Conservation (phyloP, 2,113 vertebrate genomes). For the Athene noctua region DNA sequence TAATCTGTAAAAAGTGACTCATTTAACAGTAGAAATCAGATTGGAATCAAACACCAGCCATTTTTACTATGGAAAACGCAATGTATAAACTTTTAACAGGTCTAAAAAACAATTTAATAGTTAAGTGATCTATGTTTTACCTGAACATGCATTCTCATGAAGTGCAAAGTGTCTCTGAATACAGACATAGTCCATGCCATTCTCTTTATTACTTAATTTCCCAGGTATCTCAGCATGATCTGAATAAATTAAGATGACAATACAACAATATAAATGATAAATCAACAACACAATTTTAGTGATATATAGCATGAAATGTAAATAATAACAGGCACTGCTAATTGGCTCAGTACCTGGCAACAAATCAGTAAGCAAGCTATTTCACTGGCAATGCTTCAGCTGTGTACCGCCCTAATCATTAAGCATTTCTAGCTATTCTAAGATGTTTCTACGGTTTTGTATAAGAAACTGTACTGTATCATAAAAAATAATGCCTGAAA, state of each 20-base stretch:
- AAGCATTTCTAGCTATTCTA: conserved; percentile 67
- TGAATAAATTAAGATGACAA: conserved; percentile 91
- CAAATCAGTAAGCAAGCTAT: conserved; percentile 76
- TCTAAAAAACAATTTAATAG: conserved; percentile 67
- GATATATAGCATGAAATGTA: conserved; percentile 92
- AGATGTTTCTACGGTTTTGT: conserved; percentile 60
- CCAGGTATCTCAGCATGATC: conserved; percentile 82
- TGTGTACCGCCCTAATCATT: conserved; percentile 69
- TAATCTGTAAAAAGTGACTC: neutral
- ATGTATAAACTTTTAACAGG: conserved; percentile 60
- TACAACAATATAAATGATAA: conserved; percentile 85
- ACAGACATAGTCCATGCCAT: conserved; percentile 63
- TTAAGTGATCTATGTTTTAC: conserved; percentile 72
- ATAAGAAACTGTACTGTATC: neutral
- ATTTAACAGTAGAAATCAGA: conserved; percentile 2
- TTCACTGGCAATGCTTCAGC: conserved; percentile 56
- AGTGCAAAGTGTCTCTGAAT: conserved; percentile 66
- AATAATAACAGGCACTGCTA: conserved; percentile 88
- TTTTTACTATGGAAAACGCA: conserved; percentile 12
- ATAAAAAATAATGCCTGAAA: conserved; percentile 21
- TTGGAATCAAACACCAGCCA: neutral
- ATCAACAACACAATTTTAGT: conserved; percentile 87
- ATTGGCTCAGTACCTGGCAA: conserved; percentile 85
- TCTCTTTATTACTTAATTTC: conserved; percentile 83
- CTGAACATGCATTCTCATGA: conserved; percentile 76